These are phyloP conservation scores for Rissa tridactyla DNA, from an alignment of 2,113 vertebrate species.

Conservation along the genomic window DNA sequence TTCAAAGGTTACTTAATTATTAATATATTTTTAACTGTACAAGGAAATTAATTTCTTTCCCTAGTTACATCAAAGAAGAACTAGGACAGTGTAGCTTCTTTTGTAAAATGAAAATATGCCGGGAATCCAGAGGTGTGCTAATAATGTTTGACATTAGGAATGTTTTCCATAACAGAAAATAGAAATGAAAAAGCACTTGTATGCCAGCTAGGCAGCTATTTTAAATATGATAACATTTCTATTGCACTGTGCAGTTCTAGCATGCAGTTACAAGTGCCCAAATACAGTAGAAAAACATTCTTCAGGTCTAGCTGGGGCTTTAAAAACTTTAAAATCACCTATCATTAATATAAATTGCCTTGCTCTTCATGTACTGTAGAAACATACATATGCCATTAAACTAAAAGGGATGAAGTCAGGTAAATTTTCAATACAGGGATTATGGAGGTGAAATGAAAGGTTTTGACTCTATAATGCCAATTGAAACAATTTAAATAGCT, in stretches of 20 bases:
- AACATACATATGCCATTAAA: background rate
- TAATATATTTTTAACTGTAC: background rate
- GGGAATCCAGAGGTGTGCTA: slow-evolving; percentile 61
- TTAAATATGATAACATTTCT: background rate
- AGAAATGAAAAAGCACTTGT: background rate
- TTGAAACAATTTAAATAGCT: background rate
- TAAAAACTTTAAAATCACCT: background rate
- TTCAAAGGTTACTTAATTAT: background rate
- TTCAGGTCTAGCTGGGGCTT: background rate
- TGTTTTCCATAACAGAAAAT: slow-evolving; percentile 22
- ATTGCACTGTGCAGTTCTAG: background rate
- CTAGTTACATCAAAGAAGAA: background rate
- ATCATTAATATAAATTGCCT: background rate
- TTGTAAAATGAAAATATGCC: slow-evolving; percentile 54
- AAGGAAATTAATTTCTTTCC: background rate
- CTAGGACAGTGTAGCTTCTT: slow-evolving; percentile 43
- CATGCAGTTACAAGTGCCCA: background rate
- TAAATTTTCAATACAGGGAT: background rate
- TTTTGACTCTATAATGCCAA: background rate
- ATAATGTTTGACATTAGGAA: slow-evolving; percentile 6
- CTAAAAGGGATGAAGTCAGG: background rate
- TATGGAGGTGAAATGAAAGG: background rate
- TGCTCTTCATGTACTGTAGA: background rate
- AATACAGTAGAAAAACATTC: background rate
- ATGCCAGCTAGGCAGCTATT: background rate